Conservation (phyloP, 2,113 vertebrate species). For the Clarias magur region DNA sequence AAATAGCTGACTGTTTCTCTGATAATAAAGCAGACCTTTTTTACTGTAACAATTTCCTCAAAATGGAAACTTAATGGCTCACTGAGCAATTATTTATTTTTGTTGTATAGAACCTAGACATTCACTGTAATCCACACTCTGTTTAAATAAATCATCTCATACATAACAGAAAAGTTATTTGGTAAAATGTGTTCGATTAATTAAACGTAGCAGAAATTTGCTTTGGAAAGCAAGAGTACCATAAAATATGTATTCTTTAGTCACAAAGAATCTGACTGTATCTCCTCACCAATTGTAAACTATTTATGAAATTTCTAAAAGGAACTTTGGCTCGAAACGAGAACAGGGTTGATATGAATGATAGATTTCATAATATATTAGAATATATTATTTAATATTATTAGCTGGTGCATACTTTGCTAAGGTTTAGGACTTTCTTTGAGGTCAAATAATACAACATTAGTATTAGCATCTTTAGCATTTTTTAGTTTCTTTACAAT, state of each 20-base stretch:
- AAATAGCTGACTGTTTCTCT: not conserved
- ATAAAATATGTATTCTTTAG: not conserved
- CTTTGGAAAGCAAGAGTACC: not conserved
- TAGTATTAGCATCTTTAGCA: too few species aligned
- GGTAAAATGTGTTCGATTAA: too few species aligned
- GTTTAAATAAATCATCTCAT: too few species aligned
- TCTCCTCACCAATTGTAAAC: not conserved
- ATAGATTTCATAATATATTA: not conserved
- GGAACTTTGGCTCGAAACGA: not conserved
- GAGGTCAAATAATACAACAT: too few species aligned
- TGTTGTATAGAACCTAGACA: not conserved
- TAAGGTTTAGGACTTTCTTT: too few species aligned
- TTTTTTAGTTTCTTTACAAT: too few species aligned
- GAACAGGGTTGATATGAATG: not conserved
- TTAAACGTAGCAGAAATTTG: too few species aligned
- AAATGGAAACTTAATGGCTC: not conserved
- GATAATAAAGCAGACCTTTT: not conserved
- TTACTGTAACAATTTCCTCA: not conserved
- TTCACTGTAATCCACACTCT: too few species aligned
- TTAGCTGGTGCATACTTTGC: not conserved
- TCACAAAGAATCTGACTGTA: not conserved
- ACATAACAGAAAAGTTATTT: too few species aligned
- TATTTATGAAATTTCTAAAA: not conserved
- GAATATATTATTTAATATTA: not conserved
- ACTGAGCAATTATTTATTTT: not conserved